Evolutionary conservation across 1,140 invertebrate genomes (phyloP), one percentile per base, ranked within the genome.

Genomic region (Cepaea nemoralis): DNA sequence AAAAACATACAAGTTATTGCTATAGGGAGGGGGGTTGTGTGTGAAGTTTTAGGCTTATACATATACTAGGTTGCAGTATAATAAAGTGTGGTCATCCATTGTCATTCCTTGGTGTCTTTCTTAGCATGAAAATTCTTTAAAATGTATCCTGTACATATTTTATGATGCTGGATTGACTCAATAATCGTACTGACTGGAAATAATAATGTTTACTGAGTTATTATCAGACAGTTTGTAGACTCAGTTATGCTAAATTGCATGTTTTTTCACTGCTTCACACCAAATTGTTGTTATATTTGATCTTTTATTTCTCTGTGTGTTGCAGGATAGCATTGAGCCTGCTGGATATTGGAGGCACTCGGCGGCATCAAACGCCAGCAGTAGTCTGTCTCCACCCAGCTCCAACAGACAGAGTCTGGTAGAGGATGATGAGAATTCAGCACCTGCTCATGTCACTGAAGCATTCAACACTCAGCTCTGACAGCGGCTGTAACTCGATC

Each of bases 341-440:
- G 33, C 22, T 8, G 31, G 69, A 3, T 27, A 73, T 31, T 94
- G 95, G 50, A 93, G 95, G 77, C 95, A 95, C 89, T 96, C 95
- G 55, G 94, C 95, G 86, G 95, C 95, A 39, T 96, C 95, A 59
- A 96, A 96, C 91, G 95, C 95, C 90, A 95, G 95, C 91, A 95
- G 94, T 86, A 95, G 95, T 90, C 92, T 94, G 83, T 95, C 95
- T 80, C 95, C 95, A 78, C 95, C 95, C 37, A 94, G 94, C 83
- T 85, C 88, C 16, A 86, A 84, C 77, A 81, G 85, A 27, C 84
- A 87, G 78, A 89, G 87, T 80, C 75, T 87, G n/a, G 83, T 85
- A 37, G 86, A 89, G 22, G 89, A 91, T 31, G 93, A 94, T 80
- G 94, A 95, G 88, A 3, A 55, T 1, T 50, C 42, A 31, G 63